Base-by-base conservation (phyloP, 2,797 vertebrate species). In the Anniella stebbinsi region DNA sequence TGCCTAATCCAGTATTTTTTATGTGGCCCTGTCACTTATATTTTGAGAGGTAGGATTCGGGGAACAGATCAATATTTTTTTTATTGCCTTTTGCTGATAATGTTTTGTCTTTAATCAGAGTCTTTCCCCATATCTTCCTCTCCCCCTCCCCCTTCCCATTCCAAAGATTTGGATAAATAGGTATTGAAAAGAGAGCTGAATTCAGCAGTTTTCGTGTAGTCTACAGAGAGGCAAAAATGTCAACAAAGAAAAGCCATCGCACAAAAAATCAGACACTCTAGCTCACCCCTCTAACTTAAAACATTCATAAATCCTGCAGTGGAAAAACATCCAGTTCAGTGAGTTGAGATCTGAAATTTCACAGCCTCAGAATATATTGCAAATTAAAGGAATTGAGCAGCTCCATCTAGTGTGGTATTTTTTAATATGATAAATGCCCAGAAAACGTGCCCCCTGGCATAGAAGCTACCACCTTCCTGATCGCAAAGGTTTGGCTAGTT, bases 61-160 rank as follows among this genome's bases (percentile, higher is more conserved):
- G 89, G 36, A 41, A 1, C 0, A 15, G 89, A 95, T 95, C 95
- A 36, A 93, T 97, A 90, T 87, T 96, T 96, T 94, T 51, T 95
- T 95, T 93, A 90, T 91, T 89, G 95, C 87, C 66, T 83, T 91
- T 96, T 93, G 87, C 94, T 95, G 93, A 93, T 95, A 94, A 84
- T 95, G 91, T 93, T 94, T 93, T 73, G 63, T 60, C 18, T 80
- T 70, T 83, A 95, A 95, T 95, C 93, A 92, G 3, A 28, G 87
- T 10, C 33, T 70, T 69, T 89, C 89, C 84, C 91, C 82, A 48
- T 57, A 89, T 69, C 88, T 63, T 45, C 88, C 45, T 89, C 38
- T 63, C 21, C 15, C 60, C 60, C 21, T 63, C 38, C 21, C 82
- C 30, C 13, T 87, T 25, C 13, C 72, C 67, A 33, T 33, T 18